Evolutionary conservation across 2,888 invertebrate species (phyloP).

Genomic region (Cantharis nigra): DNA sequence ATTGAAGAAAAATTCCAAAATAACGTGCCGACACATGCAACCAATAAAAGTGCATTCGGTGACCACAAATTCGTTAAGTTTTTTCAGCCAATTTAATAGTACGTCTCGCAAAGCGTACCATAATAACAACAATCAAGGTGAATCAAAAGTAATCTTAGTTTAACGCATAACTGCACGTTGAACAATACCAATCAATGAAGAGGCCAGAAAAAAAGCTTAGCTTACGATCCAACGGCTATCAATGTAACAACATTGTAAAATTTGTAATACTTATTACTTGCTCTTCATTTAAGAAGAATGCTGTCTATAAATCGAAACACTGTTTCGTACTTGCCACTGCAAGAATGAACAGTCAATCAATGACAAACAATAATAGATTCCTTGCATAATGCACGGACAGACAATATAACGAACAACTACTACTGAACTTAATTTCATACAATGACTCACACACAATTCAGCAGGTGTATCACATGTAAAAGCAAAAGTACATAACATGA

Average conservation of each 20-base stretch:
- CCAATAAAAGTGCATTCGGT: background rate
- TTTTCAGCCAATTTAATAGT: background rate
- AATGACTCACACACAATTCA: conserved; percentile 19
- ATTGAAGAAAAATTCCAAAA: conserved; percentile 13
- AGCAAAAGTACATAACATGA: conserved; percentile 26
- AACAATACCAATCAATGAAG: conserved; percentile 8
- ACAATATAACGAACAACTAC: conserved; percentile 27
- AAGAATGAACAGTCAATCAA: conserved; percentile 16
- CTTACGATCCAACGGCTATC: background rate
- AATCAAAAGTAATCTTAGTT: conserved; percentile 21
- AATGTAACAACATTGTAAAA: background rate
- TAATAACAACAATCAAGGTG: conserved; percentile 5
- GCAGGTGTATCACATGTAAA: conserved; percentile 26
- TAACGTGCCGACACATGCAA: background rate
- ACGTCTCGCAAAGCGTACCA: background rate
- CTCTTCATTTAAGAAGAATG: background rate
- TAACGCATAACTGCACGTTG: conserved; percentile 29
- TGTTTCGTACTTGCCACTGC: background rate
- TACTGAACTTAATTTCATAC: conserved; percentile 18
- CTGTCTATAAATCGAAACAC: background rate
- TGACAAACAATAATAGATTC: conserved; percentile 25
- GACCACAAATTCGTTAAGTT: background rate
- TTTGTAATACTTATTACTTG: background rate
- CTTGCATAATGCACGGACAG: conserved; percentile 29
- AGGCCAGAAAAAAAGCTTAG: background rate